Base-by-base conservation (phyloP, 2,888 invertebrate species). In the Leucophenga montana region DNA sequence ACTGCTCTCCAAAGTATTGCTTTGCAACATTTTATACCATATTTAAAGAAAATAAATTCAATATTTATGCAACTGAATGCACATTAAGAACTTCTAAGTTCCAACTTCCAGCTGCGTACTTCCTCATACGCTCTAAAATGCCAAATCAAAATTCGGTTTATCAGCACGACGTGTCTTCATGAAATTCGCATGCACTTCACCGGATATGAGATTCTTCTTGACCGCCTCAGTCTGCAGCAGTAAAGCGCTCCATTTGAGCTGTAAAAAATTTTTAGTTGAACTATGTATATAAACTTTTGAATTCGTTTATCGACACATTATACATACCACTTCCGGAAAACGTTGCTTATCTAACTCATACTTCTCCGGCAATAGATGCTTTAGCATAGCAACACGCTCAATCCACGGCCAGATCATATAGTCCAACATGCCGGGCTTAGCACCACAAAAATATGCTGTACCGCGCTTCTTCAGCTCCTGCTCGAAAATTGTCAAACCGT, bases 391-490 rank as follows among this genome's bases (percentile, higher is more conserved):
- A 4, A 86, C 75, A 48, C 89, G 85, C 86, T 95, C 95, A 80
- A 94, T 91, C 93, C 95, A 95, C 1, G 95, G 95, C 95, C 95
- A 95, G 76, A 95, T 92, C 91, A 95, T 94, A 77, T 93, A 94
- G 86, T 96, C 95, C 66, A 95, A 89, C 91, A 94, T 92, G 59
- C 95, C 95, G 0, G 95, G 94, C 69, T 91, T 91, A 66, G 89
- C 89, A 0, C 95, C 94, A 71, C 92, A 90, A 77, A 94, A 92
- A 86, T 91, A 95, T 65, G 90, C 90, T 0, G 92, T 92, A 22
- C 91, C 91, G 64, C 95, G 91, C 20, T 88, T 88, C 31, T 85
- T 86, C 5, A 95, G 86, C 85, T 94, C 94, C 65, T 90, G 90
- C 83, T 95, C 94, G 66, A 94, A 92, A 1, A 89, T 78, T 74